These are phyloP conservation scores for Hemiscyllium ocellatum DNA, from an alignment of 2,113 vertebrate genomes.

Conservation along the genomic window DNA sequence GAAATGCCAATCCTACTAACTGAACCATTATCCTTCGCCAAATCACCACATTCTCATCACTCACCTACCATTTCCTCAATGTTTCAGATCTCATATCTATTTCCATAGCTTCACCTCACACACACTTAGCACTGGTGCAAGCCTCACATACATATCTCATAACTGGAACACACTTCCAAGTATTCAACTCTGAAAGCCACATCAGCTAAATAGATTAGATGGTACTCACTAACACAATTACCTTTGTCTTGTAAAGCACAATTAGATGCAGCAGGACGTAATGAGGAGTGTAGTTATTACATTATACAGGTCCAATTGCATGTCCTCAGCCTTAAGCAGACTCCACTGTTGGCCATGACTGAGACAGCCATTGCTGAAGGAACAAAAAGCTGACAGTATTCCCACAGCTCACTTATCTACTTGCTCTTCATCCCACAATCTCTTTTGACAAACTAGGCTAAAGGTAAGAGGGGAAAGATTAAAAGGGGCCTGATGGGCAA, in stretches of 20 bases:
- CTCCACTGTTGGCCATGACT: too few relatives aligned
- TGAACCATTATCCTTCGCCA: neutral
- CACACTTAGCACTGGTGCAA: neutral
- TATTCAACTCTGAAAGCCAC: neutral
- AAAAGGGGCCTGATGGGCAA: too few relatives aligned
- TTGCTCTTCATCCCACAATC: neutral
- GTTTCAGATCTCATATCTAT: neutral
- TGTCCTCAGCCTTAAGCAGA: too few relatives aligned
- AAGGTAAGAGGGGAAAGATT: too few relatives aligned
- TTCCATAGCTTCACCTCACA: neutral
- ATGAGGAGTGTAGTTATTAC: neutral
- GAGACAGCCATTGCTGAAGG: too few relatives aligned
- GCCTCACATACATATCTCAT: neutral
- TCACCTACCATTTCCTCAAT: neutral
- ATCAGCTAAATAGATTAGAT: neutral
- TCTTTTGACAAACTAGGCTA: neutral
- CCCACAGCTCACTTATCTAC: neutral
- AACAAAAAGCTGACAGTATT: neutral
- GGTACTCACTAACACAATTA: neutral
- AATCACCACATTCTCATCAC: neutral
- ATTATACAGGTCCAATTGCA: neutral
- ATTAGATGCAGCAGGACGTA: neutral
- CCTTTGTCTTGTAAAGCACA: neutral
- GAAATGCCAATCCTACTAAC: neutral
- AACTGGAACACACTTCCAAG: neutral